Conservation (phyloP, 1,140 invertebrate genomes). For the Aphidius gifuensis region DNA sequence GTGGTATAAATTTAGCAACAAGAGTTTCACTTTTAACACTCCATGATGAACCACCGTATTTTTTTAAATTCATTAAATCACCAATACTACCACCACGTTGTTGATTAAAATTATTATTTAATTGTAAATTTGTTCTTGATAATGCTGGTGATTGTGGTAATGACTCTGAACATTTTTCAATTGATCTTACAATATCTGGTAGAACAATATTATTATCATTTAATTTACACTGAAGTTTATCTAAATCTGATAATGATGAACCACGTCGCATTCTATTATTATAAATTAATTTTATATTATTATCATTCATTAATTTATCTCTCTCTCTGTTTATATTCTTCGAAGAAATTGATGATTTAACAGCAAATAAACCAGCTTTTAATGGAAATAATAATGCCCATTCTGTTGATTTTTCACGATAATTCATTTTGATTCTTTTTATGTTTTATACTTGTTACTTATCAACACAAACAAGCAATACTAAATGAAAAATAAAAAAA, state of each 20-base stretch:
- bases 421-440: conserved; percentile 35
- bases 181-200: conserved; percentile 55
- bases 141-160: conserved; percentile 57
- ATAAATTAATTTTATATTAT: conserved; percentile 41
- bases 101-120: conserved; percentile 35
- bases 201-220: conserved; percentile 23
- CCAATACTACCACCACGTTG: conserved; percentile 67
- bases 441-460: neutral
- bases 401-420: conserved; percentile 53
- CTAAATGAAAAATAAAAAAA: too few species aligned
- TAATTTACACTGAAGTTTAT: conserved; percentile 56
- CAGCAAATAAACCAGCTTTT: conserved; percentile 60
- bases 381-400: conserved; percentile 62
- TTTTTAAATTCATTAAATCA: conserved; percentile 73
- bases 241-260: conserved; percentile 70
- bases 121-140: conserved; percentile 52
- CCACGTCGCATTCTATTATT: conserved; percentile 60
- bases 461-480: too few species aligned
- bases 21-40: conserved; percentile 65
- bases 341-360: conserved; percentile 57
- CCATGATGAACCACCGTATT: conserved; percentile 67
- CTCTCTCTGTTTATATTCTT: conserved; percentile 43
- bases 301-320: conserved; percentile 31
- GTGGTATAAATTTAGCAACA: conserved; percentile 66
- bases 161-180: conserved; percentile 54